phyloP scores from a whole-genome alignment of 2,797 vertebrate species.

The Erithacus rubecula region DNA sequence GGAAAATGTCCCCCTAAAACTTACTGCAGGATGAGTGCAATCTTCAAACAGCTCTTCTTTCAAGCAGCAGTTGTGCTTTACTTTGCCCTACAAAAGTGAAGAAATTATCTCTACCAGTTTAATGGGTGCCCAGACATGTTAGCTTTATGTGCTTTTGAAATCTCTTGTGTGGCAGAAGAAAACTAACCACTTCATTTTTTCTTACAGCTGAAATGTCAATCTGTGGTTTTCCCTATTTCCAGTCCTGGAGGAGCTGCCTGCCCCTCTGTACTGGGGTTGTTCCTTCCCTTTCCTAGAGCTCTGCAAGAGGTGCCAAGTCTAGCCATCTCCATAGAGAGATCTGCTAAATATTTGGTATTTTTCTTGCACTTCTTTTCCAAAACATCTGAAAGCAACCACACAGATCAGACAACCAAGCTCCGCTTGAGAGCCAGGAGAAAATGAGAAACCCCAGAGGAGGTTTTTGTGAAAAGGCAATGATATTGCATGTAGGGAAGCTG shows the following conservation, averaged over 20 bases:
- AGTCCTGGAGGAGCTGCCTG: neutral
- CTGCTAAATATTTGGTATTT: neutral
- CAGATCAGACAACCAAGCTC: neutral
- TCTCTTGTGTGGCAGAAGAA: neutral
- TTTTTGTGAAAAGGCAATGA: neutral
- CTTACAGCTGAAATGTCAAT: neutral
- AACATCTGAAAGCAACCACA: neutral
- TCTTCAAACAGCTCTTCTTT: neutral
- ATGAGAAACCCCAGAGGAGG: neutral
- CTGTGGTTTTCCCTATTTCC: neutral
- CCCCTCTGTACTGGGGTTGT: neutral
- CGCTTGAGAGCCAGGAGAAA: neutral
- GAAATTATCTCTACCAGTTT: neutral
- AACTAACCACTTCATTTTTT: neutral
- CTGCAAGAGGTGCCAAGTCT: neutral
- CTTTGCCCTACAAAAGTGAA: neutral
- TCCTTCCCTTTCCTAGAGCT: neutral
- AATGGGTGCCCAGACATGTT: neutral
- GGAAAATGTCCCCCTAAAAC: neutral
- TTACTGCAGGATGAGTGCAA: neutral
- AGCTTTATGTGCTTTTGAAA: neutral
- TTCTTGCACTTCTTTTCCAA: neutral
- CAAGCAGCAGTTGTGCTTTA: neutral
- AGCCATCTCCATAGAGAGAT: neutral
- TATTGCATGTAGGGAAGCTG: neutral